Base-by-base conservation (phyloP, 2,888 invertebrate genomes). In the Limenitis camilla region DNA sequence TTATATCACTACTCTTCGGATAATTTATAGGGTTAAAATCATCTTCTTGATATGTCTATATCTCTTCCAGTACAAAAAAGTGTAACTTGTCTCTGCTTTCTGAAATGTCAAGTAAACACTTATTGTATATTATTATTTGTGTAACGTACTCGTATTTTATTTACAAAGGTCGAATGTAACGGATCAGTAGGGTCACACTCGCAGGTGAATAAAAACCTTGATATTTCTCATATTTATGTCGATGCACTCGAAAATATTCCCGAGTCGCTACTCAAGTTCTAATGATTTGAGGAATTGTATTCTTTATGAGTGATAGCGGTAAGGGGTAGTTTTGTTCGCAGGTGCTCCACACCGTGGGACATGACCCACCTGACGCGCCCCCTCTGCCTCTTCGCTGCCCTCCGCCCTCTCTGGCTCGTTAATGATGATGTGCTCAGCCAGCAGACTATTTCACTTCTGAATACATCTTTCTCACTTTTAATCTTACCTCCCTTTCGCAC, bases 361-460 rank as follows among this genome's bases (percentile, higher is more conserved):
- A 71, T 72, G 68, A 77, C 86, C 82, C 90, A 90, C 85, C 85
- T 88, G 87, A 77, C 88, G 85, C 78, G 73, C 78, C 89, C 87
- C 89, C 89, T 88, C 80, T 80, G 84, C 85, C 87, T 87, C 85
- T 86, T 86, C 76, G 86, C 86, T 85, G 86, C 88, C 87, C 86
- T 85, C 87, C 84, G 81, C 84, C 84, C 84, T 84, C 86, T 74
- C 89, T 89, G 89, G 89, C 91, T 91, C 91, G 91, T 91, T 92
- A 92, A 92, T 92, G 92, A 92, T 92, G 91, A 91, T 91, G 91
- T 91, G 91, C 89, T 90, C 91, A 90, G 91, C 91, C 91, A 90
- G 90, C 90, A 90, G 91, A 91, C 91, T 91, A 90, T 89, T 91
- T 90, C 90, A 91, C 90, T 90, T 90, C 89, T 90, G 88, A 89